phyloP scores from a whole-genome alignment of 2,888 invertebrate genomes.

The Enchytraeus crypticus region DNA sequence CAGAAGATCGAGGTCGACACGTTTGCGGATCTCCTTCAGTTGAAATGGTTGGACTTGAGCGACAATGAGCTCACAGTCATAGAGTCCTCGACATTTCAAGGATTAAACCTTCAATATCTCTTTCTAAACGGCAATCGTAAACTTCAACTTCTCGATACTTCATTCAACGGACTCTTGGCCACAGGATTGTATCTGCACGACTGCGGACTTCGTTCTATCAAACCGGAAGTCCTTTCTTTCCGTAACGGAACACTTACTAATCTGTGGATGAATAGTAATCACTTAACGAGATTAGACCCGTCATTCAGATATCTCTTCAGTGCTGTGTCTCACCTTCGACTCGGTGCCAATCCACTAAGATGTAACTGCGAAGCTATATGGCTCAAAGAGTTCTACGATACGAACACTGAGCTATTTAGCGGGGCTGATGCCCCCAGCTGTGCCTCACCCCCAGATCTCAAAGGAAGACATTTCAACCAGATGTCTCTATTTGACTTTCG shows the following conservation, averaged over 20 bases:
- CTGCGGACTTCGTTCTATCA: constrained; percentile 36
- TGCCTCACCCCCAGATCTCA: constrained; percentile 33
- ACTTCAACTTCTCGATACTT: constrained; percentile 33
- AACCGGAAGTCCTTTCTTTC: constrained; percentile 36
- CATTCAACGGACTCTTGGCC: constrained; percentile 39
- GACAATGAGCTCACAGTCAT: constrained; percentile 41
- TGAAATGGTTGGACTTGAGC: constrained; percentile 44
- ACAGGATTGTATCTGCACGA: constrained; percentile 44
- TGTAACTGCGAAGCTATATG: constrained; percentile 46
- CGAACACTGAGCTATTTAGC: constrained; percentile 29
- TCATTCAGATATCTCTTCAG: constrained; percentile 37
- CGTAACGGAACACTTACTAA: constrained; percentile 39
- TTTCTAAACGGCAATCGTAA: constrained; percentile 44
- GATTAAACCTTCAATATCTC: constrained; percentile 40
- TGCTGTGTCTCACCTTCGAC: constrained; percentile 37
- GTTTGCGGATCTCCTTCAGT: constrained; percentile 38
- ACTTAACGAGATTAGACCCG: constrained; percentile 35
- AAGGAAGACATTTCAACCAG: constrained; percentile 34
- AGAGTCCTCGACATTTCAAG: constrained; percentile 43
- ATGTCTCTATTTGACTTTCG: constrained; percentile 35
- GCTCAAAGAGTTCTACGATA: constrained; percentile 39
- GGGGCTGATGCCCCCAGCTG: constrained; percentile 36
- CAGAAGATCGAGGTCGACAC: constrained; percentile 41
- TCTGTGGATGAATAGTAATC: constrained; percentile 43
- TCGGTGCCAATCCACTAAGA: constrained; percentile 43